These are phyloP conservation scores for Zenarchopterus dispar DNA, from an alignment of 2,797 vertebrate genomes.

Conservation along the genomic window DNA sequence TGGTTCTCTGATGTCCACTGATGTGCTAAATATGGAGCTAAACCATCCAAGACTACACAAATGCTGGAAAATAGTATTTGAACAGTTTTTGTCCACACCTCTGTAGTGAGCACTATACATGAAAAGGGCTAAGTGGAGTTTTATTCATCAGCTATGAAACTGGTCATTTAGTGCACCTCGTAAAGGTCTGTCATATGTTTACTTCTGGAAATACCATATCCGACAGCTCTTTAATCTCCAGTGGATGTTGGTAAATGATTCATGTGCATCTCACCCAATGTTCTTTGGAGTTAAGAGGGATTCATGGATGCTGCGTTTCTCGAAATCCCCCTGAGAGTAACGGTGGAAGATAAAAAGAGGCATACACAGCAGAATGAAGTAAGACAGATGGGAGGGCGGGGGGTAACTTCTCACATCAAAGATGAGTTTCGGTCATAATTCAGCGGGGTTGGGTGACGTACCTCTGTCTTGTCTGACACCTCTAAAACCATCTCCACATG, in stretches of 20 bases:
- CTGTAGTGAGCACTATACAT: no score
- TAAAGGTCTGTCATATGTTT: neutral
- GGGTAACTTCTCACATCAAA: slow-evolving; percentile 78
- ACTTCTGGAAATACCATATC: neutral
- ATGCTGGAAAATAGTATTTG: no score
- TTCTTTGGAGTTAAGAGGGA: slow-evolving; percentile 24
- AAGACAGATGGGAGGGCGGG: slow-evolving; percentile 13
- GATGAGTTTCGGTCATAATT: slow-evolving; percentile 74
- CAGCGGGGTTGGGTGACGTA: slow-evolving; percentile 72
- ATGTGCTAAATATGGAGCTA: no score
- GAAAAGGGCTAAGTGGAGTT: no score
- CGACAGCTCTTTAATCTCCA: neutral
- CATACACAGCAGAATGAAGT: slow-evolving; percentile 32
- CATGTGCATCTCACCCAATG: slow-evolving; percentile 23
- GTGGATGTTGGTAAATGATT: slow-evolving; percentile 26
- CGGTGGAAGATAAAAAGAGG: slow-evolving; percentile 22
- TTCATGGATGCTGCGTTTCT: slow-evolving; percentile 26
- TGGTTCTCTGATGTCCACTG: no score
- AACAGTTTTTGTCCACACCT: no score
- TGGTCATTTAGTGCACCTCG: neutral
- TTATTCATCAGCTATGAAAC: no score
- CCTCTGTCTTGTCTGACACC: slow-evolving; percentile 79
- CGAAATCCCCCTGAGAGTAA: slow-evolving; percentile 19
- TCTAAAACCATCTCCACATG: slow-evolving; percentile 81
- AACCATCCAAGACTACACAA: no score